Conservation (phyloP, 1,140 invertebrate genomes). For the Archivesica marissinica region DNA sequence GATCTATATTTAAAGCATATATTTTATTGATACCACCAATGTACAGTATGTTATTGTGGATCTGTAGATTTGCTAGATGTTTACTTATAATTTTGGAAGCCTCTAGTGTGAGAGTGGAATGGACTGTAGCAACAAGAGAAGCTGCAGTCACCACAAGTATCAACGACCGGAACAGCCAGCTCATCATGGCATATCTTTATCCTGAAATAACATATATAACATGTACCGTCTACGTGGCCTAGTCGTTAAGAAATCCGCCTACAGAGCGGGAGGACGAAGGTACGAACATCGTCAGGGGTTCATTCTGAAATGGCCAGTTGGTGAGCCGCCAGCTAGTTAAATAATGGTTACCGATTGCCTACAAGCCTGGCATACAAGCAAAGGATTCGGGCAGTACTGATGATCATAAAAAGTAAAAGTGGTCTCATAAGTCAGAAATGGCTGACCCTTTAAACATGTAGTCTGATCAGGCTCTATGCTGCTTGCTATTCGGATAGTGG, state of each 20-base stretch:
- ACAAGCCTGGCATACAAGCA: too few species aligned
- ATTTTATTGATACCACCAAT: conserved; percentile 5
- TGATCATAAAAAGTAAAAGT: too few species aligned
- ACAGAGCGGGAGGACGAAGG: background rate
- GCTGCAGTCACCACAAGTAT: background rate
- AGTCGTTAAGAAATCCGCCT: background rate
- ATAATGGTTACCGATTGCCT: too few species aligned
- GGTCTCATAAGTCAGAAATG: too few species aligned
- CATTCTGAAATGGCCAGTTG: too few species aligned
- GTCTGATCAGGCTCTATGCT: too few species aligned
- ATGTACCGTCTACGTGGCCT: background rate
- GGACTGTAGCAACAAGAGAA: background rate
- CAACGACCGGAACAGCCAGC: background rate
- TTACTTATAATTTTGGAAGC: background rate
- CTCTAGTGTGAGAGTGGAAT: background rate
- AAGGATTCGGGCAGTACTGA: too few species aligned
- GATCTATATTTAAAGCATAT: background rate
- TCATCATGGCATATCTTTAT: background rate
- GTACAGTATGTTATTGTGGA: background rate
- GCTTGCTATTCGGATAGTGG: too few species aligned
- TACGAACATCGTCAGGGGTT: too few species aligned
- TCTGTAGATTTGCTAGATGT: background rate
- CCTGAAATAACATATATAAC: background rate
- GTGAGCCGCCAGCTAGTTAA: too few species aligned
- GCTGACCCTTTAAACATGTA: too few species aligned